A percentile compares a stretch with the other conserved stretches of the same genome.
Conservation (phyloP, 2,797 vertebrate genomes). For the Tauraco hartlaubi region DNA sequence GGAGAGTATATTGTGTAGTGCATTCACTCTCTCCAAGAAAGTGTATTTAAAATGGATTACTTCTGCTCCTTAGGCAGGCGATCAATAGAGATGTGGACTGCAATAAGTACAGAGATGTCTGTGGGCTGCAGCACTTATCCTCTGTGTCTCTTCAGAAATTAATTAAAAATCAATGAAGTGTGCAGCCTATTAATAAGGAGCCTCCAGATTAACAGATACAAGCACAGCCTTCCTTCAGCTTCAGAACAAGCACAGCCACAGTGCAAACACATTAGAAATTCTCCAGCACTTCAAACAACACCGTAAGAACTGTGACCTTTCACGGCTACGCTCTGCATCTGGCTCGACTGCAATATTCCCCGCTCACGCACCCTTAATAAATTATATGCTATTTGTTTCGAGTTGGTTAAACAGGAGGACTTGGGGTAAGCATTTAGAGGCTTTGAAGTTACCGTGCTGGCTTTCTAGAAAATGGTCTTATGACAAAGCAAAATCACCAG, state of each 20-base stretch:
- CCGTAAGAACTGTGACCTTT: neutral
- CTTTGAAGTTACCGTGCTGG: neutral
- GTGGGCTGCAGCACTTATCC: slow-evolving; percentile 87
- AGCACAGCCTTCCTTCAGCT: slow-evolving; percentile 27
- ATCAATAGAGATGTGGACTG: slow-evolving; percentile 93
- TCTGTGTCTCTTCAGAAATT: slow-evolving; percentile 87
- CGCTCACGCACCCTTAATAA: neutral
- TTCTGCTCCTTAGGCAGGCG: slow-evolving; percentile 82
- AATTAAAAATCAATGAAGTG: slow-evolving; percentile 96
- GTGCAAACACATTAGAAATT: neutral
- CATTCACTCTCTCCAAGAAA: slow-evolving; percentile 72
- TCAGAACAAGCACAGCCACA: neutral
- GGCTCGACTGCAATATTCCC: neutral
- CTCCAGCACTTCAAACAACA: neutral
- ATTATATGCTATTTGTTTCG: neutral
- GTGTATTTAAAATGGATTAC: slow-evolving; percentile 94
- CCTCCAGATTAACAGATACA: slow-evolving; percentile 78
- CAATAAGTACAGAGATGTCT: slow-evolving; percentile 86
- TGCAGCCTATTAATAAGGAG: slow-evolving; percentile 92
- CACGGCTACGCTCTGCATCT: neutral
- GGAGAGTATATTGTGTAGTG: slow-evolving; percentile 43
- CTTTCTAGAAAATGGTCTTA: neutral
- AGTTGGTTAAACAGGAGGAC: neutral
- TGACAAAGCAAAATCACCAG: neutral
- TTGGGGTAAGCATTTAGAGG: neutral